Conservation (phyloP, 2,113 vertebrate species). For the Oplegnathus fasciatus region DNA sequence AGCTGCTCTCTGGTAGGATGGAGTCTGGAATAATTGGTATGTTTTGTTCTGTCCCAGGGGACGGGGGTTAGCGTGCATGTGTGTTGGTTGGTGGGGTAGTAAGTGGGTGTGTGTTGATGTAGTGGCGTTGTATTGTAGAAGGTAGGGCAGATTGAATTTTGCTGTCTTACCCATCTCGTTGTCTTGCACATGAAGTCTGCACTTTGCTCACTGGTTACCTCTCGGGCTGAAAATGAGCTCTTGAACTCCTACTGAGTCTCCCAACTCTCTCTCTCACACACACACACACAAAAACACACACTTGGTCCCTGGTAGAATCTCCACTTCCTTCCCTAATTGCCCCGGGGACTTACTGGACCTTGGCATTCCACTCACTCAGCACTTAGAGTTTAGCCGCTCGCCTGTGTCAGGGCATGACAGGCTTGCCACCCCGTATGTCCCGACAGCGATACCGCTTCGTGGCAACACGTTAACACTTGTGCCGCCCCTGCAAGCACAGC, state of each 20-base stretch:
- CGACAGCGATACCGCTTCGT: constrained; percentile 48
- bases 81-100: constrained; percentile 3
- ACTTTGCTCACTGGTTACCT: constrained; percentile 25
- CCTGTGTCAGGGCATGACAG: constrained; percentile 60
- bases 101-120: not conserved
- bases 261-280: constrained; percentile 4
- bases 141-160: constrained; percentile 17
- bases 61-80: constrained; percentile 17
- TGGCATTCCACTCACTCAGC: constrained; percentile 71
- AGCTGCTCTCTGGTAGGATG: constrained; percentile 22
- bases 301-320: constrained; percentile 40
- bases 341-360: constrained; percentile 58
- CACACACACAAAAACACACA: constrained; percentile 33
- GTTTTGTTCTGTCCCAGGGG: not conserved
- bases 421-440: constrained; percentile 43
- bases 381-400: constrained; percentile 56
- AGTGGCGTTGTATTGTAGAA: not conserved
- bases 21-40: constrained; percentile 27
- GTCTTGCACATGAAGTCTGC: constrained; percentile 14
- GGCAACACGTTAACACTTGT: constrained; percentile 71
- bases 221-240: constrained; percentile 40
- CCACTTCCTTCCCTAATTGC: constrained; percentile 59
- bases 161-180: not conserved
- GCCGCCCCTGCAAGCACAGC: constrained; percentile 41
- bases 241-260: constrained; percentile 35